Conservation (phyloP, 2,888 invertebrate species). For the Synanthedon tipuliformis region DNA sequence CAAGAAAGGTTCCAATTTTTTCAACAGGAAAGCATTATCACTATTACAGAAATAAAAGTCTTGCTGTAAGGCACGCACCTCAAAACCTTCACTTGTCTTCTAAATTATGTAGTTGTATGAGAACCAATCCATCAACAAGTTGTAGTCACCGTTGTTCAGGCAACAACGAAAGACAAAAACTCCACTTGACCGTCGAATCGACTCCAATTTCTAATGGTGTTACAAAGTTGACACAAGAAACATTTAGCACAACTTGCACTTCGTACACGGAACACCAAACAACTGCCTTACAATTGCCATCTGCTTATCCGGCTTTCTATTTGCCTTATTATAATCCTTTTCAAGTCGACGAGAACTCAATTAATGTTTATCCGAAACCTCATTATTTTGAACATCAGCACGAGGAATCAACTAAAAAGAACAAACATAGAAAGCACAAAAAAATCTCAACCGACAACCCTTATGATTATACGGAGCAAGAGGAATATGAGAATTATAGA, state of each 20-base stretch:
- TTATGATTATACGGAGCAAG: no score
- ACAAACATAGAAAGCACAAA: background rate
- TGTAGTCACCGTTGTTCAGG: constrained; percentile 18
- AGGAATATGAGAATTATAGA: no score
- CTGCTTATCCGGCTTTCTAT: constrained; percentile 19
- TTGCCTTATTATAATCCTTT: constrained; percentile 18
- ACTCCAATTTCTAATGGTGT: background rate
- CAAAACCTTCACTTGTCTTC: constrained; percentile 3
- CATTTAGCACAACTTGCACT: background rate
- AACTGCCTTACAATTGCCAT: constrained; percentile 3
- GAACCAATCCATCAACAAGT: constrained; percentile 11
- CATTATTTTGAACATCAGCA: background rate
- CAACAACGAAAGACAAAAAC: constrained; percentile 7
- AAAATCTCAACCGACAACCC: no score
- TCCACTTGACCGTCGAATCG: background rate
- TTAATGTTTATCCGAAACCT: background rate
- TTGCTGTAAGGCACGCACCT: background rate
- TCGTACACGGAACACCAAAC: background rate
- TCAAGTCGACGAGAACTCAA: background rate
- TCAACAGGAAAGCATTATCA: no score
- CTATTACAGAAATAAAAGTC: no score
- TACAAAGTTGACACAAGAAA: background rate
- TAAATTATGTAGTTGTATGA: constrained; percentile 24
- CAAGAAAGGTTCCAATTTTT: no score
- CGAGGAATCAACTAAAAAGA: background rate